phyloP scores from a whole-genome alignment of 2,888 invertebrate genomes.

The Endotricha flammealis region DNA sequence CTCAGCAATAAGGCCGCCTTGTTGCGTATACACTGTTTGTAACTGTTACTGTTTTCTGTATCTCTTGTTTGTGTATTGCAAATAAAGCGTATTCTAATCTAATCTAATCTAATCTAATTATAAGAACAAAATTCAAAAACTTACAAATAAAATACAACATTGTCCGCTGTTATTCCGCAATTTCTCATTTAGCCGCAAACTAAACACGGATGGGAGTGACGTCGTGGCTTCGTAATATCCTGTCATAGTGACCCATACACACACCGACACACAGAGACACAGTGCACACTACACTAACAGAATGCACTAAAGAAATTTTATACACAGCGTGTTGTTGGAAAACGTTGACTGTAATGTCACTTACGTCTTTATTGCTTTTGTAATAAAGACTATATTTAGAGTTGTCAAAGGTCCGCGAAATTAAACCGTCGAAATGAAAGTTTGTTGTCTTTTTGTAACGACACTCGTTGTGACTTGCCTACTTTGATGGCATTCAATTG shows the following conservation, averaged over 20 bases:
- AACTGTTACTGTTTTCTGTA: too few species aligned
- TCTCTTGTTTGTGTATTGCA: too few species aligned
- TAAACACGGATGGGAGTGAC: constrained; percentile 61
- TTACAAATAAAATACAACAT: constrained; percentile 3
- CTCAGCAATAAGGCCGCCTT: too few species aligned
- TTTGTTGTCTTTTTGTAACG: constrained; percentile 45
- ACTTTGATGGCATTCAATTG: constrained; percentile 6
- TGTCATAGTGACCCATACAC: constrained; percentile 53
- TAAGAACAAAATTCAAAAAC: background rate
- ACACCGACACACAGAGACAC: constrained; percentile 26
- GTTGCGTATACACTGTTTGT: too few species aligned
- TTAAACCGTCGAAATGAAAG: constrained; percentile 65
- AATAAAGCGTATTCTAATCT: too few species aligned
- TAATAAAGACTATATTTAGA: constrained; percentile 67
- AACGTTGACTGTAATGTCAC: constrained; percentile 37
- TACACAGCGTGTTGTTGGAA: constrained; percentile 28
- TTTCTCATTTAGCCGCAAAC: constrained; percentile 64
- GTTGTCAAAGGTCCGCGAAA: constrained; percentile 57
- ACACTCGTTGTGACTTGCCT: constrained; percentile 6
- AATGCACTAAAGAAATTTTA: constrained; percentile 12
- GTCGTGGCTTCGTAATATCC: constrained; percentile 70
- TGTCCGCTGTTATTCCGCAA: constrained; percentile 40
- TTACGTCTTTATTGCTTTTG: constrained; percentile 65
- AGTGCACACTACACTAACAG: constrained; percentile 9
- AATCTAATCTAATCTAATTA: too few species aligned